Conservation (phyloP, 2,888 invertebrate genomes). For the Lobophora halterata region DNA sequence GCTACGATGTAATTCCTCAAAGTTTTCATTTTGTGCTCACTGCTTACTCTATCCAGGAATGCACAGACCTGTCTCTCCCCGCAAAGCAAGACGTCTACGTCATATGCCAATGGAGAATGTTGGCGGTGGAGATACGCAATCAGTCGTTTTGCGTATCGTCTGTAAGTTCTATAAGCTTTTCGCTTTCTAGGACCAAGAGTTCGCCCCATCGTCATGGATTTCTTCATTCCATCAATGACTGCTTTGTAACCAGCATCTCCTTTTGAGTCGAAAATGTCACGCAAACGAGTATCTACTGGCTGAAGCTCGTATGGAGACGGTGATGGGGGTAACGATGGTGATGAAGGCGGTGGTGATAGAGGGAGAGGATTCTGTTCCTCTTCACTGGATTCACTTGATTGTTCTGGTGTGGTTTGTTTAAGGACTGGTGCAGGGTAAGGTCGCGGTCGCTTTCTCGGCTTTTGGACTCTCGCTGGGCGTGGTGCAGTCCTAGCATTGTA, state of each 20-base stretch:
- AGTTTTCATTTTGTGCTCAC: conserved; percentile 74
- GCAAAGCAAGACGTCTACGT: conserved; percentile 72
- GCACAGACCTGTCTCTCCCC: conserved; percentile 73
- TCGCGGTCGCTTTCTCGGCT: conserved; percentile 57
- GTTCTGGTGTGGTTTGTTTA: conserved; percentile 44
- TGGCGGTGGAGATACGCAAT: conserved; percentile 73
- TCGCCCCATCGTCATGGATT: conserved; percentile 76
- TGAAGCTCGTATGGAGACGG: conserved; percentile 71
- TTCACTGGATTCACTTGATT: conserved; percentile 73
- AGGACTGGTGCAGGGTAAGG: conserved; percentile 64
- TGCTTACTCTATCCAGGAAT: conserved; percentile 70
- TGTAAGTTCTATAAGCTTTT: conserved; percentile 72
- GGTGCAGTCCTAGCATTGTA: conserved; percentile 77
- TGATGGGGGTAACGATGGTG: conserved; percentile 69
- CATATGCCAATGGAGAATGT: conserved; percentile 75
- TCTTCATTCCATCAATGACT: conserved; percentile 78
- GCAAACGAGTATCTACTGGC: conserved; percentile 68
- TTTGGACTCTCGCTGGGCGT: conserved; percentile 62
- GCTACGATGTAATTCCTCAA: conserved; percentile 75
- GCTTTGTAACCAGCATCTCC: conserved; percentile 78
- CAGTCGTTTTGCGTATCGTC: conserved; percentile 72
- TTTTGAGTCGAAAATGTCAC: conserved; percentile 75
- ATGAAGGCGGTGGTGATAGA: conserved; percentile 70
- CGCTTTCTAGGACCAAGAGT: conserved; percentile 70
- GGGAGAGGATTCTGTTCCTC: conserved; percentile 71